Conservation (phyloP, 53 echinoderm and acorn worm species). For the Luidia sarsii region DNA sequence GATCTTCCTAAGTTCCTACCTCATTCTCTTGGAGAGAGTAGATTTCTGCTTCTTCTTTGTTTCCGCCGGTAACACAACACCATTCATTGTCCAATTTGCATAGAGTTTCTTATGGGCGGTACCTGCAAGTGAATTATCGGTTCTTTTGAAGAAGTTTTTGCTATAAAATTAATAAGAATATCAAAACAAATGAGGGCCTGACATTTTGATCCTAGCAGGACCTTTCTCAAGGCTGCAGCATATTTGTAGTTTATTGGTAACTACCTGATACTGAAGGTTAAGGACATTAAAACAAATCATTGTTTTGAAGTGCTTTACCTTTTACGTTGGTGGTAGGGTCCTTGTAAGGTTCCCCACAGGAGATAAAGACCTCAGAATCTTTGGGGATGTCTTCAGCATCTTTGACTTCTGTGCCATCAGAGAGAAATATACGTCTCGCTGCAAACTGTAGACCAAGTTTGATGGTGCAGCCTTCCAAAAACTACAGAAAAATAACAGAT, state of each 20-base stretch:
- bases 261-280: no score
- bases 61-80: conserved; percentile 75
- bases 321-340: conserved; percentile 77
- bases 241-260: no score
- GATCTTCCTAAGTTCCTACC: conserved; percentile 38
- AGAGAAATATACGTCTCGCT: conserved; percentile 76
- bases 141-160: no score
- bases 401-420: conserved; percentile 83
- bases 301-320: conserved; percentile 44
- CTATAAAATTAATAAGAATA: no score
- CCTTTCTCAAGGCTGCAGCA: no score
- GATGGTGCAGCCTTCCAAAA: conserved; percentile 86
- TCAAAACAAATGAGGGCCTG: no score
- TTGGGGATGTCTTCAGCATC: conserved; percentile 79
- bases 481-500: conserved; percentile 55
- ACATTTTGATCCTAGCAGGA: no score
- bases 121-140: no score
- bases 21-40: conserved; percentile 85
- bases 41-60: conserved; percentile 73
- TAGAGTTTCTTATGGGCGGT: conserved; percentile 84
- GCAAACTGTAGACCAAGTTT: conserved; percentile 92
- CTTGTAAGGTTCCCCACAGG: conserved; percentile 85
- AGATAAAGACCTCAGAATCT: conserved; percentile 93
- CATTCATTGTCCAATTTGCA: conserved; percentile 92
- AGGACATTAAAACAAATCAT: not conserved